phyloP scores from a whole-genome alignment of 2,888 invertebrate genomes.

The Torymus aiolomorphi region DNA sequence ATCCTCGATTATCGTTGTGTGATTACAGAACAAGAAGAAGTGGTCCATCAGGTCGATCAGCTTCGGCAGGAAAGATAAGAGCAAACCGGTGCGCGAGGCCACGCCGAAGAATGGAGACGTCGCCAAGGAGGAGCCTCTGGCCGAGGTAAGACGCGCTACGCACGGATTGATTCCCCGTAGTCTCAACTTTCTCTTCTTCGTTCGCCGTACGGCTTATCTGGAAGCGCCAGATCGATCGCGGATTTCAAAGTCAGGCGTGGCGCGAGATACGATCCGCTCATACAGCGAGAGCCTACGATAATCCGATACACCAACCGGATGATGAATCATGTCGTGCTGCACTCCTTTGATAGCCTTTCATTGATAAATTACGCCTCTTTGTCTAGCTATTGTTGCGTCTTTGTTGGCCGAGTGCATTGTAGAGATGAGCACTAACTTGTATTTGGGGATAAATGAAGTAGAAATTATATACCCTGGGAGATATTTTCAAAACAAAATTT shows the following conservation, averaged over 20 bases:
- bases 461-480: no score
- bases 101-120: slow-evolving; percentile 79
- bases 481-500: no score
- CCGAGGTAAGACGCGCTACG: slow-evolving; percentile 77
- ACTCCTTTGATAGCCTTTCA: no score
- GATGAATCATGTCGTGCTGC: no score
- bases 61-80: slow-evolving; percentile 91
- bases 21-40: slow-evolving; percentile 82
- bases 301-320: not conserved
- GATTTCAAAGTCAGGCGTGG: not conserved
- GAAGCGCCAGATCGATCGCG: slow-evolving; percentile 12
- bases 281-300: not conserved
- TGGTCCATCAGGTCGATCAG: slow-evolving; percentile 93
- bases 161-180: slow-evolving; percentile 24
- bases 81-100: slow-evolving; percentile 85
- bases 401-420: no score
- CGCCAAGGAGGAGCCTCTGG: slow-evolving; percentile 79
- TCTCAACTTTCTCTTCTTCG: not conserved
- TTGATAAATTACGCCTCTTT: no score
- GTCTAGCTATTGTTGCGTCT: no score
- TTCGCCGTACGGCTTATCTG: no score
- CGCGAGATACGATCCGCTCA: slow-evolving; percentile 22
- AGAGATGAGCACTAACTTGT: no score
- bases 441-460: no score
- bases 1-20: slow-evolving; percentile 30